phyloP scores from a whole-genome alignment of 2,888 invertebrate species.

The Brachylomia viminalis region DNA sequence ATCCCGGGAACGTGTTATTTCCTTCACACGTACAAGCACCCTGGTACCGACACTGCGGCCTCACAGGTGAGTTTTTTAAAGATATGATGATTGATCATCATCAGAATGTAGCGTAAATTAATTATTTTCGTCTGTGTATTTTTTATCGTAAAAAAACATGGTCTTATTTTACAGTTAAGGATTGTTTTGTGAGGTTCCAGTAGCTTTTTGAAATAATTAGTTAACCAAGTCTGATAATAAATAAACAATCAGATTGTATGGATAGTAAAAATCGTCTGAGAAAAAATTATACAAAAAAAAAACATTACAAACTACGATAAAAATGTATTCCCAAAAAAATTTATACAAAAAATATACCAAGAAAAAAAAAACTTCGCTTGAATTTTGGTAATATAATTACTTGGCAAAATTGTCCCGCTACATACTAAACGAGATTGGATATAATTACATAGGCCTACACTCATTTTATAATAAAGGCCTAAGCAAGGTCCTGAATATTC shows the following conservation, averaged over 20 bases:
- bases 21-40: conserved; percentile 94
- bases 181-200: background rate
- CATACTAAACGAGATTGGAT: conserved; percentile 37
- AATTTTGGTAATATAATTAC: conserved; percentile 17
- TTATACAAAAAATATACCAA: background rate
- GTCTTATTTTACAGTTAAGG: background rate
- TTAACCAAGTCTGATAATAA: background rate
- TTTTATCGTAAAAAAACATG: background rate
- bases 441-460: conserved; percentile 37
- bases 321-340: background rate
- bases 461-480: conserved; percentile 42
- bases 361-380: background rate
- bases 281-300: background rate
- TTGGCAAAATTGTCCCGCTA: conserved; percentile 15
- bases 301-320: background rate
- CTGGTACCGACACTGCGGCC: conserved; percentile 90
- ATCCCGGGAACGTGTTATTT: conserved; percentile 96
- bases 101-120: background rate
- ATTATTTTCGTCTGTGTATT: background rate
- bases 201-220: background rate
- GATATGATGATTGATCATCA: conserved; percentile 1
- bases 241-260: background rate
- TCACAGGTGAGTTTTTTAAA: conserved; percentile 86
- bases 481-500: conserved; percentile 54
- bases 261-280: background rate